A percentile compares a stretch with the other conserved stretches of the same genome.
These are phyloP conservation scores for Oreortyx pictus DNA, from an alignment of 2,797 vertebrate genomes.

Conservation along the genomic window DNA sequence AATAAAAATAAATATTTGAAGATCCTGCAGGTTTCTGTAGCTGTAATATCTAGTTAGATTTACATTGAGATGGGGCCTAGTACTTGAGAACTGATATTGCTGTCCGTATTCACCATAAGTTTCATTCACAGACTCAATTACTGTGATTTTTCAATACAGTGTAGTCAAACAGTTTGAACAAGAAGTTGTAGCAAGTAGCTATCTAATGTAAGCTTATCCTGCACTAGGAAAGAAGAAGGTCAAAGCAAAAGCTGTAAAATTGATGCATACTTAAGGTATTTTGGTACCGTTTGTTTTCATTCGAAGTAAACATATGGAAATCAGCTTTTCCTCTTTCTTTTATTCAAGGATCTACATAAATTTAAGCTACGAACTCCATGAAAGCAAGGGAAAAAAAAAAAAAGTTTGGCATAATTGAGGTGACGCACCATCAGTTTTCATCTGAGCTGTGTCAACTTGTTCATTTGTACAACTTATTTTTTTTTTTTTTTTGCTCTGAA, in stretches of 20 bases:
- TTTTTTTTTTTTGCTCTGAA: not conserved
- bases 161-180: not conserved
- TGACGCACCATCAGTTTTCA: slow-evolving; percentile 29
- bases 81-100: not conserved
- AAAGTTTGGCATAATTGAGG: slow-evolving; percentile 84
- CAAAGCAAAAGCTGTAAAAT: not conserved
- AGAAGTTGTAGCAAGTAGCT: not conserved
- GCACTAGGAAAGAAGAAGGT: not conserved
- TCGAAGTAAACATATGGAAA: not conserved
- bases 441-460: not conserved
- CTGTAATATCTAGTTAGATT: not conserved
- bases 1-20: not conserved
- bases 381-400: slow-evolving; percentile 84
- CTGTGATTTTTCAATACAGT: not conserved
- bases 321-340: not conserved
- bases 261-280: not conserved
- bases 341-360: slow-evolving; percentile 86
- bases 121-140: not conserved
- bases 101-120: not conserved
- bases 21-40: not conserved
- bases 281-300: not conserved
- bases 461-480: not conserved
- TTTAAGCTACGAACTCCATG: slow-evolving; percentile 83
- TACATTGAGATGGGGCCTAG: not conserved
- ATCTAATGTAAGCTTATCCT: not conserved